phyloP scores from a whole-genome alignment of 2,888 invertebrate species.

The Cancer borealis region DNA sequence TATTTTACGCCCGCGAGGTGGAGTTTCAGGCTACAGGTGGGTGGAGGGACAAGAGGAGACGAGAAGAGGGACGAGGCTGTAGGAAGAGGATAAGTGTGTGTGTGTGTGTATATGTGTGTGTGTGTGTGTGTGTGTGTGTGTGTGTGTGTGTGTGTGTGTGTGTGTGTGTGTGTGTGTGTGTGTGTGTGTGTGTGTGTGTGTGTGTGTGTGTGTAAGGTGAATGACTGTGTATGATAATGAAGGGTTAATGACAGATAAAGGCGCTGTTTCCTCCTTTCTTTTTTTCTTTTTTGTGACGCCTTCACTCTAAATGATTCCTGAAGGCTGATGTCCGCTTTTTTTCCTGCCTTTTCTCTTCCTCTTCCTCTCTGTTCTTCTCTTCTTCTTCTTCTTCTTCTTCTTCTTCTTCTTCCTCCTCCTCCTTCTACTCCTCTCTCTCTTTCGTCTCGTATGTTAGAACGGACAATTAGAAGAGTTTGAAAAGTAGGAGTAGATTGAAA shows the following conservation, averaged over 20 bases:
- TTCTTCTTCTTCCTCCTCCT: too few species aligned
- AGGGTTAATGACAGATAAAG: neutral
- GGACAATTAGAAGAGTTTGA: too few species aligned
- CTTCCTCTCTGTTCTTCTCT: neutral
- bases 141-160: neutral
- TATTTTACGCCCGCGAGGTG: neutral
- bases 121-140: neutral
- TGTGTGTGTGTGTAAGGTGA: neutral
- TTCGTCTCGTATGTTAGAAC: too few species aligned
- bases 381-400: too few species aligned
- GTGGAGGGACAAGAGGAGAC: neutral
- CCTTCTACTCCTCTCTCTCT: neutral
- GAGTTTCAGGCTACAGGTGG: neutral
- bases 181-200: too few species aligned
- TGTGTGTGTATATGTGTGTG: too few species aligned
- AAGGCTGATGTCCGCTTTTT: neutral
- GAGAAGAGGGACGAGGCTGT: too few species aligned
- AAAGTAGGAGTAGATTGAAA: too few species aligned
- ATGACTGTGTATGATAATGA: constrained; percentile 2
- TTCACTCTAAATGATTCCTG: neutral
- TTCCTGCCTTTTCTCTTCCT: neutral
- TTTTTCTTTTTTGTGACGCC: neutral
- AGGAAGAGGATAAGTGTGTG: too few species aligned
- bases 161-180: neutral
- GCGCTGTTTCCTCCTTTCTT: neutral